phyloP scores from a whole-genome alignment of 2,888 invertebrate species.

The Eugnorisma glareosa region DNA sequence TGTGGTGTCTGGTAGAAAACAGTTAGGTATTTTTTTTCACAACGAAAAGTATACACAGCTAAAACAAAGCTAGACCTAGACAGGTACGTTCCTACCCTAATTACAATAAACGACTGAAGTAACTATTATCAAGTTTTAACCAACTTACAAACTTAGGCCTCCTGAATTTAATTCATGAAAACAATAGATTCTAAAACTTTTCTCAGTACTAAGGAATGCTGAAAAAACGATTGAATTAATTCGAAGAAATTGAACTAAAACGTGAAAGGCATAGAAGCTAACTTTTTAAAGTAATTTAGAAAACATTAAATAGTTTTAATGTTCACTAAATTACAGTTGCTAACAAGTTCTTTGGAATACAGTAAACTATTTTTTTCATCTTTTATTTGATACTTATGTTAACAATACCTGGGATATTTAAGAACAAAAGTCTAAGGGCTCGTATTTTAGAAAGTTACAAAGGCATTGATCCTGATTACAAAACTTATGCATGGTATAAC shows the following conservation, averaged over 20 bases:
- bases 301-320: slow-evolving; percentile 27
- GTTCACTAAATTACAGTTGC: not conserved
- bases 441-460: not conserved
- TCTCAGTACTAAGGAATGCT: not conserved
- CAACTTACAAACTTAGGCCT: slow-evolving; percentile 35
- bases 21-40: not conserved
- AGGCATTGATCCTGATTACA: not conserved
- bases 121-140: slow-evolving; percentile 47
- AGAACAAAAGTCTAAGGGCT: not conserved
- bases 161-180: slow-evolving; percentile 27
- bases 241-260: slow-evolving; percentile 11
- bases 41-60: not conserved
- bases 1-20: not conserved
- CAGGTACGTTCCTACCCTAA: not conserved
- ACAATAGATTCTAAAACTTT: slow-evolving; percentile 31
- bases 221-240: slow-evolving; percentile 26
- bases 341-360: not conserved
- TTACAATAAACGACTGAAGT: slow-evolving; percentile 17
- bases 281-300: slow-evolving; percentile 41
- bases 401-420: not conserved
- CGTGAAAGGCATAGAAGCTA: not conserved
- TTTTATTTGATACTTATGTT: not conserved
- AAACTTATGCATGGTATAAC: not conserved
- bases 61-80: not conserved
- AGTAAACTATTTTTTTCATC: slow-evolving; percentile 7